Base-by-base conservation (phyloP, 1,140 invertebrate species). In the Ceratina australensis region DNA sequence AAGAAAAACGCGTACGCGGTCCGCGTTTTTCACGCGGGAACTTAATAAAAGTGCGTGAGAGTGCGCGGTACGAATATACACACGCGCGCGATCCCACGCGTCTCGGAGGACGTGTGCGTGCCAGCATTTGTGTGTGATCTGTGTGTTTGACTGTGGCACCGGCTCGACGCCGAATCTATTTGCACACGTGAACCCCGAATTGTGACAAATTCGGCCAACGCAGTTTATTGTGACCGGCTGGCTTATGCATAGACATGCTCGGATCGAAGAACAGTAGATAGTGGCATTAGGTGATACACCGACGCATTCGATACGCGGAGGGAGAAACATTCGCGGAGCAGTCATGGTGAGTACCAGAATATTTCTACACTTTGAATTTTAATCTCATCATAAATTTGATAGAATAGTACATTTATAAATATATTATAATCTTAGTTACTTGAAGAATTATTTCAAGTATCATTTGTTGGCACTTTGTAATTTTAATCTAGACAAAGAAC, bases 271-370 rank as follows among this genome's bases (percentile, higher is more conserved):
- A 7, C 56, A 57, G 49, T 57, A 71, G 67, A 64, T 28, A 57
- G 60, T 52, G 61, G 79, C 57, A 78, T 67, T 85, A 78, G 83
- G 52, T 73, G 83, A 75, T 28, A 83, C 42, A 81, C 60, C 33
- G 78, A 72, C 63, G 73, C 65, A 61, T 47, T 52, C 22, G 49
- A 72, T 16, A 66, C 15, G 42, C n/a, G 49, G 18, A 16, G 26
- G 33, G n/a, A 50, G 0, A 52, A 12, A 59, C 28, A 16, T 61
- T 15, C 57, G 47, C 49, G 56, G 16, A 65, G 49, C 72, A 79
- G 66, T 68, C 80, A 86, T 86, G 85, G 85, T 86, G 72, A 86
- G 85, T 83, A 33, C 49, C 24, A 47, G 42, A 7, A 5, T 15
- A 3, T 20, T 5, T 54, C 4, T 57, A 0, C 33, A 42, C 33